These are phyloP conservation scores for Neotoma lepida DNA, from an alignment of 2,113 vertebrate genomes.

Conservation along the genomic window DNA sequence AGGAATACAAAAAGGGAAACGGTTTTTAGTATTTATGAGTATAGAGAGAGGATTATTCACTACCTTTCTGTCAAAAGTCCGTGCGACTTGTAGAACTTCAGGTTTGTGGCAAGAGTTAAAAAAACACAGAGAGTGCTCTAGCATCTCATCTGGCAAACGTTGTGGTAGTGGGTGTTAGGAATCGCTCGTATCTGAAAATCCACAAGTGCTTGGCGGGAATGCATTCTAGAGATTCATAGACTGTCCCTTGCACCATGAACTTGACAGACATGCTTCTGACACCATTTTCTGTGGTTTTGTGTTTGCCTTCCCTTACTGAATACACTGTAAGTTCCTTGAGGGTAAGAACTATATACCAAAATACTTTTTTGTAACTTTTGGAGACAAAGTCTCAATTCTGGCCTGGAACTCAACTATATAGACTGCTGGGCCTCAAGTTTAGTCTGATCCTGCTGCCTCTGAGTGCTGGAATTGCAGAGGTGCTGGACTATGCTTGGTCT, in stretches of 20 bases:
- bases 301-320: conserved; percentile 2
- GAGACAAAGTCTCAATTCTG: not conserved
- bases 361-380: not conserved
- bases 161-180: conserved; percentile 6
- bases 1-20: conserved; percentile 37
- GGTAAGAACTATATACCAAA: conserved; percentile 8
- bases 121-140: not conserved
- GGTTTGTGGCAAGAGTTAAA: conserved; percentile 26
- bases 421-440: not conserved
- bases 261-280: conserved; percentile 10
- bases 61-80: conserved; percentile 28
- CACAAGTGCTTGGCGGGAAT: conserved; percentile 20
- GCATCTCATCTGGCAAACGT: not conserved
- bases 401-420: not conserved
- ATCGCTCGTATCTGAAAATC: conserved; percentile 40
- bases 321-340: conserved; percentile 52
- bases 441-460: not conserved
- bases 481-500: not conserved
- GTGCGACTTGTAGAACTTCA: conserved; percentile 54
- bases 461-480: not conserved
- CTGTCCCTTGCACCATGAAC: not conserved
- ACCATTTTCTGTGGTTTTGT: not conserved
- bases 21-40: conserved; percentile 17
- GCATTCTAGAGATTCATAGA: conserved; percentile 25
- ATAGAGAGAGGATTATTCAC: not conserved